These are phyloP conservation scores for Thamnophis sirtalis DNA, from an alignment of 2,113 vertebrate species.

Conservation along the genomic window DNA sequence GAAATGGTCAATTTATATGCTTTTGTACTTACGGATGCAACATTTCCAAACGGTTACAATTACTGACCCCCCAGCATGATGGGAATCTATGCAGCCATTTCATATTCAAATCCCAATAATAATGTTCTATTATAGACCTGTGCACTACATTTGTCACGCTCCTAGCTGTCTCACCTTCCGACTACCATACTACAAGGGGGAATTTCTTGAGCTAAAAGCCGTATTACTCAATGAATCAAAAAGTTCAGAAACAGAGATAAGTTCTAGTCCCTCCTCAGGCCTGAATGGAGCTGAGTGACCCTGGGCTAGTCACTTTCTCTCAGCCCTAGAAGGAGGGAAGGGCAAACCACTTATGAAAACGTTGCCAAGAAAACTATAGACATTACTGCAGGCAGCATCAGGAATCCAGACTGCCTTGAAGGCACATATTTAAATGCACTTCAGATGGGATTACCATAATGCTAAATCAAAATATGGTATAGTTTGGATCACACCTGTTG, in stretches of 20 bases:
- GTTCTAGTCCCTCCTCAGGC: not conserved
- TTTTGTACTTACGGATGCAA: not conserved
- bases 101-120: not conserved
- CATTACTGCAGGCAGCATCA: not conserved
- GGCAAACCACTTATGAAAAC: not conserved
- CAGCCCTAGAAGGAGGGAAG: not conserved
- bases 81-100: not conserved
- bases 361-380: not conserved
- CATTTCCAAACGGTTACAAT: not conserved
- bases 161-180: not conserved
- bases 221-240: not conserved
- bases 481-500: not conserved
- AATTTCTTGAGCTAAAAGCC: not conserved
- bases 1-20: not conserved
- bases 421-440: not conserved
- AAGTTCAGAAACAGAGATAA: not conserved
- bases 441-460: not conserved
- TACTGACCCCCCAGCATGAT: not conserved
- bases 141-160: not conserved
- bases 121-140: not conserved
- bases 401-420: not conserved
- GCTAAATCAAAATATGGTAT: not conserved
- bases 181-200: not conserved
- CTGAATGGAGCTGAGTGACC: not conserved
- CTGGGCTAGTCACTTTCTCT: not conserved